A percentile compares a stretch with the other conserved stretches of the same genome.
Evolutionary conservation across 2,113 vertebrate genomes (phyloP).

Genomic region (Petromus typicus): DNA sequence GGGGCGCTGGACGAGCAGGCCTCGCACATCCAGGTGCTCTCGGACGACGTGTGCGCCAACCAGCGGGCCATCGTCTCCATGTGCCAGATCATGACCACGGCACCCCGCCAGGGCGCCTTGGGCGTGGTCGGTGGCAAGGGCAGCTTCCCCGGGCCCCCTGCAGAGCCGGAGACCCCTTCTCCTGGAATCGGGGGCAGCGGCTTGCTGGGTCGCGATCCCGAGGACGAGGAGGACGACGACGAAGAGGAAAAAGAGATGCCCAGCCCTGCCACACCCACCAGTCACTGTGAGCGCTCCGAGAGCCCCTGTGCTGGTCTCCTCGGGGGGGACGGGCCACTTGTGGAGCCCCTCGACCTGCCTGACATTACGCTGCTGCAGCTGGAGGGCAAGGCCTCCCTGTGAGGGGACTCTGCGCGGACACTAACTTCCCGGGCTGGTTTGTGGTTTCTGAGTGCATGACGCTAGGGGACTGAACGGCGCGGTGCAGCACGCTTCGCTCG

Average conservation of each 20-base stretch:
- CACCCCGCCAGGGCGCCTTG: slow-evolving; percentile 78
- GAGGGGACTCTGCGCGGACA: slow-evolving; percentile 59
- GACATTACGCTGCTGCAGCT: slow-evolving; percentile 80
- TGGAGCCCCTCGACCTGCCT: slow-evolving; percentile 79
- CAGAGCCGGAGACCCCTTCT: slow-evolving; percentile 35
- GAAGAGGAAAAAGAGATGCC: slow-evolving; percentile 65
- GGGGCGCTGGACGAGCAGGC: slow-evolving; percentile 83
- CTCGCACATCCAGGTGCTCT: slow-evolving; percentile 84
- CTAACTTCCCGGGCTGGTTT: slow-evolving; percentile 62
- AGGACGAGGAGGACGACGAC: slow-evolving; percentile 62
- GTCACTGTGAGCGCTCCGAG: slow-evolving; percentile 67
- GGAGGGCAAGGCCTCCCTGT: slow-evolving; percentile 76
- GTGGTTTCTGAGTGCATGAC: slow-evolving; percentile 63
- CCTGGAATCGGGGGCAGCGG: slow-evolving; percentile 39
- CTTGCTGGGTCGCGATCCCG: slow-evolving; percentile 61
- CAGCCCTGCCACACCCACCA: slow-evolving; percentile 72
- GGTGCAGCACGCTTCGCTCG: slow-evolving; percentile 55
- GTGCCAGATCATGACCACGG: slow-evolving; percentile 83
- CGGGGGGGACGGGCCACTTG: slow-evolving; percentile 72
- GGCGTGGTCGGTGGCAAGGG: slow-evolving; percentile 71
- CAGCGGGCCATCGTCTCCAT: slow-evolving; percentile 83
- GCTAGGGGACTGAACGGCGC: slow-evolving; percentile 50
- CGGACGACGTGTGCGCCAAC: slow-evolving; percentile 84
- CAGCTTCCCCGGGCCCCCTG: slow-evolving; percentile 8
- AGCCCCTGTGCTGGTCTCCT: slow-evolving; percentile 74